Evolutionary conservation across 2,113 vertebrate genomes (phyloP), one percentile per base, ranked within the genome.

Genomic region (Petromus typicus): DNA sequence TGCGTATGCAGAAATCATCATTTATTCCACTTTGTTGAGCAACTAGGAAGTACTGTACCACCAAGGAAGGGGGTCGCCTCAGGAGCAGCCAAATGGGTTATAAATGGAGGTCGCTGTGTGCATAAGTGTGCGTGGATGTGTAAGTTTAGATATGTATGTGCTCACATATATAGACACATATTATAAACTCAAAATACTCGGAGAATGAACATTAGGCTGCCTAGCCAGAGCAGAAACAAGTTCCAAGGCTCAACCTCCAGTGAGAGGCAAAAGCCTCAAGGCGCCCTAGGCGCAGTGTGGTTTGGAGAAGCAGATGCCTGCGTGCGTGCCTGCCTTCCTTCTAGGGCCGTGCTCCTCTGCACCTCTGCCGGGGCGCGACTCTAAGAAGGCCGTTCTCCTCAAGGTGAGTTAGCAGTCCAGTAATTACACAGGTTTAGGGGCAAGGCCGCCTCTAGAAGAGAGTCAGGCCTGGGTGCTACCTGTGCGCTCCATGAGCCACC

Each of bases 331-430:
- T 5, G 14, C 56, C 78, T 85, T 54, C 51, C 10, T 56, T 22
- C 9, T 0, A 0, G 59, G 7, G 13, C 17, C 0, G 1, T 37
- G 37, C 5, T 5, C 9, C 30, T 43, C 32, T 6, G 20, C 37
- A 3, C 1, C 2, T 48, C 4, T 6, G 48, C 10, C 57, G 5
- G 1, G 17, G 18, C 0, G 11, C 32, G 80, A 11, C 51, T 57
- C 45, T 87, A 43, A 71, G 45, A 66, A 91, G 78, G 63, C 81
- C 34, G n/a, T 73, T 45, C 30, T 59, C 37, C 16, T 93, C 11
- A 32, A 75, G 71, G 63, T 66, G 20, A 32, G 23, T 40, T 54
- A 32, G 27, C 54, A 43, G 13, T 27, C 16, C 43, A 83, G 54
- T 56, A 88, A 92, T 32, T 64, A 32, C 66, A 34, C 54, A 87